phyloP scores from a whole-genome alignment of 35 echinoderm and acorn worm genomes.

The Acanthaster planci region DNA sequence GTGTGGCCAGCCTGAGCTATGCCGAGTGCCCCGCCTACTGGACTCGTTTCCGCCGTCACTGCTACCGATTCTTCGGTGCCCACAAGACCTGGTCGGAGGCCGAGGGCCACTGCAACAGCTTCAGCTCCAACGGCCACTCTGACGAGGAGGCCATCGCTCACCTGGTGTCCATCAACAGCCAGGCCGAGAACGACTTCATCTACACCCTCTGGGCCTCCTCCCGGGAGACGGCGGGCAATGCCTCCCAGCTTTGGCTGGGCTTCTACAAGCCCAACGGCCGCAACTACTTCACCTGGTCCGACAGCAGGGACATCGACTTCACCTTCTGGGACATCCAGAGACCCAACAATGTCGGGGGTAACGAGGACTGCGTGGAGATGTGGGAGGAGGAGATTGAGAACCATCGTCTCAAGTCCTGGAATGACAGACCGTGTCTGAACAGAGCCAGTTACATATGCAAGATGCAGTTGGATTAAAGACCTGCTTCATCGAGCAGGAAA shows the following conservation, averaged over 20 bases:
- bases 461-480: not conserved
- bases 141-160: conserved; percentile 19
- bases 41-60: conserved; percentile 28
- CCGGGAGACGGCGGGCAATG: not conserved
- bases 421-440: conserved; percentile 21
- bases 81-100: conserved; percentile 11
- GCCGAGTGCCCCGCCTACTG: conserved; percentile 29
- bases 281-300: conserved; percentile 30
- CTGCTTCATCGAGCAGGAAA: too few species aligned
- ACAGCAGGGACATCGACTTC: not conserved
- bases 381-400: conserved; percentile 14
- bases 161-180: conserved; percentile 38
- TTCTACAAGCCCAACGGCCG: not conserved
- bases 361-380: conserved; percentile 44
- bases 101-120: conserved; percentile 18
- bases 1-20: not conserved
- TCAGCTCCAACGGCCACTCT: conserved; percentile 16
- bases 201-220: conserved; percentile 18
- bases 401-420: conserved; percentile 28
- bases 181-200: conserved; percentile 34
- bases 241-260: conserved; percentile 20
- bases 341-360: conserved; percentile 31
- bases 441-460: conserved; percentile 1
- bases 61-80: conserved; percentile 32
- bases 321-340: conserved; percentile 24